Base-by-base conservation (phyloP, 2,888 invertebrate genomes). In the Tinea semifulvella region DNA sequence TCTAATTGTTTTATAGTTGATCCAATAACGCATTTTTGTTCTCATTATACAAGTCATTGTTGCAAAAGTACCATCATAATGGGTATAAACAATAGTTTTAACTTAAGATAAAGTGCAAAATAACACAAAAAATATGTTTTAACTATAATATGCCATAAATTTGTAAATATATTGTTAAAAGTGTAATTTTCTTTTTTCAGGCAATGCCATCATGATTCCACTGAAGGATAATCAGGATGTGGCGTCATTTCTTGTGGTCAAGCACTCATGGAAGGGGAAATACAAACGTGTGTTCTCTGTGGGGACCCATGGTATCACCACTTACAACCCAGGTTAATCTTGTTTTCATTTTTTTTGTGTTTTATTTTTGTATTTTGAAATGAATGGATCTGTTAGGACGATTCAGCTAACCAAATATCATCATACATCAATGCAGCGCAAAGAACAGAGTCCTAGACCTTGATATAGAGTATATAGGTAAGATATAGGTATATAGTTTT, bases 261-360 rank as follows among this genome's bases (percentile, higher is more conserved):
- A 99, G 80, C 96, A 97, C 72, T 96, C 93, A 18, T 99, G 98
- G 98, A 98, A 96, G 74, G 99, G 98, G 68, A 98, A 94, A 91
- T 99, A 99, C 79, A 97, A 96, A 72, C 85, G 99, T 56, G 94
- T 99, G 60, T 94, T 99, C 68, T 96, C 98, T 6, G 89, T 99
- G 61, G 98, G 98, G 45, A 92, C 95, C 28, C 87, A 89, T 65
- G 98, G 97, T 22, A 92, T 99, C 56, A 95, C 98, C 39, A 99
- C 99, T 1, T 98, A 98, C 75, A 98, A 98, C 76, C 98, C n/a
- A n/a, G n/a, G n/a, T n/a, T n/a, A n/a, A n/a, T n/a, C n/a, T n/a
- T n/a, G n/a, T n/a, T n/a, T n/a, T n/a, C n/a, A n/a, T n/a, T n/a
- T n/a, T n/a, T n/a, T n/a, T n/a, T n/a, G n/a, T n/a, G n/a, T n/a